Base-by-base conservation (phyloP, 2,888 invertebrate genomes). In the Myopa tessellatipennis region DNA sequence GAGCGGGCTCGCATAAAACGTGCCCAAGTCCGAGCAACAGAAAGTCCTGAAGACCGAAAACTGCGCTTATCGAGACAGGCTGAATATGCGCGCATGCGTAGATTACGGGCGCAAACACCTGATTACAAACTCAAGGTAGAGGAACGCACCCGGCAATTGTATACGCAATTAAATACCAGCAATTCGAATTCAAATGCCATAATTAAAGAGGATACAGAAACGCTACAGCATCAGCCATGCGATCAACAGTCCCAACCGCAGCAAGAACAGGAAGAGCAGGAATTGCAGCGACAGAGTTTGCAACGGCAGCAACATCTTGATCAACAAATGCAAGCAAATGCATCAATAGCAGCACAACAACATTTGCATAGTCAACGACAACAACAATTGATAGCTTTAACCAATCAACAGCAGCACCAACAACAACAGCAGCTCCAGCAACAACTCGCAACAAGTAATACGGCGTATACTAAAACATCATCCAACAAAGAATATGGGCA, bases 1-100 rank as follows among this genome's bases (percentile, higher is more conserved):
- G 89, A 88, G 76, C 82, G 89, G 10, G 89, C 89, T 18, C 88
- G 89, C 1, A 81, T 85, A 71, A 88, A 89, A 79, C 86, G 89
- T 3, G 88, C 88, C 34, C 86, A 89, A 80, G 84, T 88, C 74
- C 86, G 89, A 4, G 86, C 87, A 45, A 87, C 86, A 16, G 89
- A 89, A 83, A 81, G 84, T 4, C 82, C 84, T 1, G 87, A 87
- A 3, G 88, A 89, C 81, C 86, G 89, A 70, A 89, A 88, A 78
- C 80, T 84, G 55, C 86, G 89, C 3, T 82, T 89, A 7, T 85
- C 89, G 16, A 87, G 87, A 78, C 89, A 89, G 80, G 89, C 89
- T 0, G 88, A 89, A 71, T 89, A 89, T 73, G 89, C 89, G 0
- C 84, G 89, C 10, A 80, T 86, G 81, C 85, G 89, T 18, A 85